Percentiles rank a stretch among this genome's conserved stretches.
Conservation (phyloP, 2,113 vertebrate genomes). For the Cochlearius cochlearius region DNA sequence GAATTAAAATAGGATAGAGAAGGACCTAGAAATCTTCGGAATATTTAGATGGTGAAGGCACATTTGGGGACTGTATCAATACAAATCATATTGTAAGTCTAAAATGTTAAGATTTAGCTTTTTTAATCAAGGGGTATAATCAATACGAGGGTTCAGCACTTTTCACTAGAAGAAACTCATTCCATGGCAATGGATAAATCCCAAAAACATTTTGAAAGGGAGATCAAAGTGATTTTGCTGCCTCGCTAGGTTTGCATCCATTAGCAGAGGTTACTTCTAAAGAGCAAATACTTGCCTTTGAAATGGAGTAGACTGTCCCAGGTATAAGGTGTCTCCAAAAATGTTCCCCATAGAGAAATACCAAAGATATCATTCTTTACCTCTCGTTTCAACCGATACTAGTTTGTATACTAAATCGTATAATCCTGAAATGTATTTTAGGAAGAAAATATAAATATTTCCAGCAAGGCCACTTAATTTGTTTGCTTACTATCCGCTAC, state of each 20-base stretch:
- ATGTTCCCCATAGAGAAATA: background rate
- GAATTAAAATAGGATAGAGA: background rate
- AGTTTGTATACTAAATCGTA: background rate
- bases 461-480: background rate
- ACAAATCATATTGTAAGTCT: background rate
- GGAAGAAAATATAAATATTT: background rate
- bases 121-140: background rate
- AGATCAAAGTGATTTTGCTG: constrained; percentile 23
- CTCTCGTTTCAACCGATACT: background rate
- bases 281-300: constrained; percentile 12
- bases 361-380: background rate
- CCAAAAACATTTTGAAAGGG: background rate
- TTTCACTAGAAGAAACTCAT: background rate
- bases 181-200: background rate
- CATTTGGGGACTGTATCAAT: background rate
- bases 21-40: background rate
- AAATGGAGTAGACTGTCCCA: background rate
- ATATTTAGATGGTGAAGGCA: background rate
- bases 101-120: background rate
- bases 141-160: background rate
- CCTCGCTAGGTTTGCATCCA: background rate
- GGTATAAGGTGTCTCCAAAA: constrained; percentile 10
- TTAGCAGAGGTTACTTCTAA: background rate
- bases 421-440: background rate
- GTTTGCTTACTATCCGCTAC: background rate